These are phyloP conservation scores for Clostera curtula DNA, from an alignment of 2,888 invertebrate genomes.

Conservation along the genomic window DNA sequence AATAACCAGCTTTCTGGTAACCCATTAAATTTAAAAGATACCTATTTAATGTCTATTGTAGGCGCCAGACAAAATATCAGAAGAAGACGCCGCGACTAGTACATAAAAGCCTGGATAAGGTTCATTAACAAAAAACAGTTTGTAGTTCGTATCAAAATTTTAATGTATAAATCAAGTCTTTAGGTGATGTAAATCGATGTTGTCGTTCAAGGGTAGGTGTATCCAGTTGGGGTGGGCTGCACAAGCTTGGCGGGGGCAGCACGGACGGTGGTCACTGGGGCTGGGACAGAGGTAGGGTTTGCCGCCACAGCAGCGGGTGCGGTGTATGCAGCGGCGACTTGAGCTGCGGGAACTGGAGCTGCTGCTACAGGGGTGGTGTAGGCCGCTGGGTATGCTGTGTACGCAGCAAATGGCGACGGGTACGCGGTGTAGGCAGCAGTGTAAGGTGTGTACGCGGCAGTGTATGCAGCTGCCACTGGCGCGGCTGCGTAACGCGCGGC, in stretches of 20 bases:
- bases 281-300: conserved; percentile 74
- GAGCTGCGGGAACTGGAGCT: background rate
- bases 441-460: conserved; percentile 11
- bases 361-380: conserved; percentile 23
- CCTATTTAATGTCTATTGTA: too few species aligned
- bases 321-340: conserved; percentile 13
- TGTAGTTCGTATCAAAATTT: too few species aligned
- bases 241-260: conserved; percentile 79
- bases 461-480: too few species aligned
- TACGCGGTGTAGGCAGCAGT: conserved; percentile 13
- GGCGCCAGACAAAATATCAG: too few species aligned
- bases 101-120: too few species aligned
- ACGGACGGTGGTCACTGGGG: conserved; percentile 70
- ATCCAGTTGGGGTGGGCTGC: conserved; percentile 56
- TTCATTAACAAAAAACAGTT: too few species aligned
- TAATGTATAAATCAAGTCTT: conserved; percentile 63
- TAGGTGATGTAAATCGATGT: conserved; percentile 26
- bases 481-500: conserved; percentile 7
- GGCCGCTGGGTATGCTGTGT: conserved; percentile 24
- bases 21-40: too few species aligned
- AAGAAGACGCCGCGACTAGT: too few species aligned
- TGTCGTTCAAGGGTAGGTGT: conserved; percentile 54
- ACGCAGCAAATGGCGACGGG: conserved; percentile 21
- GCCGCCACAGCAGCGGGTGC: conserved; percentile 21
- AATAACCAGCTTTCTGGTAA: too few species aligned